Conservation (phyloP, 1,140 invertebrate species). For the Brachionus calyciflorus region DNA sequence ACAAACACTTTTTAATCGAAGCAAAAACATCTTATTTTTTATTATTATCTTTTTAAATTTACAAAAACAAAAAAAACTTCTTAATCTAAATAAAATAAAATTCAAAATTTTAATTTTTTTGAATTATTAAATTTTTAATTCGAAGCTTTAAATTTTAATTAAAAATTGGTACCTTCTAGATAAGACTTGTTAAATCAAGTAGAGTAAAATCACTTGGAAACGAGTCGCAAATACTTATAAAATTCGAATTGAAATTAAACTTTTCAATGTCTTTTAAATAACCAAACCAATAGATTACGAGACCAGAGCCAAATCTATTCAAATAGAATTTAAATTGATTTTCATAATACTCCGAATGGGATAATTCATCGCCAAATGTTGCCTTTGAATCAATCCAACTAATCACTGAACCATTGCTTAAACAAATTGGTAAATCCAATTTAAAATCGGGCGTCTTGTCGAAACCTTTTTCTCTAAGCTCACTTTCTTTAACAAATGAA, state of each 20-base stretch:
- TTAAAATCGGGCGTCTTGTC: slow-evolving; percentile 93
- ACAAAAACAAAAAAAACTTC: too few relatives aligned
- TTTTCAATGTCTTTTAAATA: slow-evolving; percentile 72
- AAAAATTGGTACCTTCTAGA: too few relatives aligned
- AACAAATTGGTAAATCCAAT: slow-evolving; percentile 77
- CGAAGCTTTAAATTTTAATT: too few relatives aligned
- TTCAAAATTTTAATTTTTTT: too few relatives aligned
- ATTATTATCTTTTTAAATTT: too few relatives aligned
- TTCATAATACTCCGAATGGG: slow-evolving; percentile 77
- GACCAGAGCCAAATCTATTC: slow-evolving; percentile 87
- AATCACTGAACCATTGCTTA: slow-evolving; percentile 72
- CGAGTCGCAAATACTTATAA: not conserved
- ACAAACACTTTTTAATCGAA: slow-evolving; percentile 40
- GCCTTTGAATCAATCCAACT: slow-evolving; percentile 97
- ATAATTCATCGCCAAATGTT: slow-evolving; percentile 78
- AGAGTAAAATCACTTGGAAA: slow-evolving; percentile 8
- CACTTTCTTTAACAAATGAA: slow-evolving; percentile 70
- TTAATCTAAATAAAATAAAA: slow-evolving; percentile 9
- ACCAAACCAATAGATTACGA: slow-evolving; percentile 95
- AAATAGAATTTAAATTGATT: slow-evolving; percentile 84
- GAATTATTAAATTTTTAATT: too few relatives aligned
- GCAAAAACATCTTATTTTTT: slow-evolving; percentile 45
- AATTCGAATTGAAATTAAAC: slow-evolving; percentile 40
- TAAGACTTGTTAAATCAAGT: not conserved
- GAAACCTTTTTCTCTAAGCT: slow-evolving; percentile 75